These are phyloP conservation scores for Luperina testacea DNA, from an alignment of 2,888 invertebrate species.

Conservation along the genomic window DNA sequence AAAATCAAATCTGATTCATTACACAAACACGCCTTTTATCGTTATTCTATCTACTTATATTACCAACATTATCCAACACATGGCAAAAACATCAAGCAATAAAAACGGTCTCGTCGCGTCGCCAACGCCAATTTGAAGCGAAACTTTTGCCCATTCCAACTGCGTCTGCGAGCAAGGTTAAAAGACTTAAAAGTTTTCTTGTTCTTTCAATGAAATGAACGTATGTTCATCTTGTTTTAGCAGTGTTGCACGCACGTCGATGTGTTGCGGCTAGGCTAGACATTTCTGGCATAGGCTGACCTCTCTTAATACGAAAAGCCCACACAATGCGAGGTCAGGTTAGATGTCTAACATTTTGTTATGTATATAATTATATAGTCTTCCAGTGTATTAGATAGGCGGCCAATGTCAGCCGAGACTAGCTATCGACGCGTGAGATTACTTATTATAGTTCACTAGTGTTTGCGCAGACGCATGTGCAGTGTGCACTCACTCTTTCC, in stretches of 20 bases:
- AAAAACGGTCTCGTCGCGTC: background rate
- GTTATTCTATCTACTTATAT: background rate
- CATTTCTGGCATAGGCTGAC: too few relatives aligned
- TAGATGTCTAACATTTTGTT: background rate
- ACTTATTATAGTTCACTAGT: background rate
- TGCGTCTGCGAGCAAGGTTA: background rate
- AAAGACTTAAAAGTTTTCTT: slow-evolving; percentile 2
- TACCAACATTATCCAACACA: background rate
- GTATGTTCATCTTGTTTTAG: slow-evolving; percentile 2
- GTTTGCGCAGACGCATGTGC: background rate
- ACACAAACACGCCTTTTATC: background rate
- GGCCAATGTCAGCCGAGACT: background rate
- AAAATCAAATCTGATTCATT: background rate
- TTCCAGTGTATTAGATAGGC: background rate
- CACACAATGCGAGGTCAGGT: background rate
- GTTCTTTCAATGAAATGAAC: slow-evolving; percentile 9
- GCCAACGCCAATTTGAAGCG: slow-evolving; percentile 2
- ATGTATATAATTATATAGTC: background rate
- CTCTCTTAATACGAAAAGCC: background rate
- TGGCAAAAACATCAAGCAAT: slow-evolving; percentile 5
- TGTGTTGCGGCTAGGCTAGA: background rate
- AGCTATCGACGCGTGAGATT: background rate
- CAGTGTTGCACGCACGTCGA: background rate
- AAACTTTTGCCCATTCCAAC: slow-evolving; percentile 6
- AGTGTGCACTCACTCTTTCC: background rate